Base-by-base conservation (phyloP, 1,140 invertebrate species). In the Xylocopa sonorina region DNA sequence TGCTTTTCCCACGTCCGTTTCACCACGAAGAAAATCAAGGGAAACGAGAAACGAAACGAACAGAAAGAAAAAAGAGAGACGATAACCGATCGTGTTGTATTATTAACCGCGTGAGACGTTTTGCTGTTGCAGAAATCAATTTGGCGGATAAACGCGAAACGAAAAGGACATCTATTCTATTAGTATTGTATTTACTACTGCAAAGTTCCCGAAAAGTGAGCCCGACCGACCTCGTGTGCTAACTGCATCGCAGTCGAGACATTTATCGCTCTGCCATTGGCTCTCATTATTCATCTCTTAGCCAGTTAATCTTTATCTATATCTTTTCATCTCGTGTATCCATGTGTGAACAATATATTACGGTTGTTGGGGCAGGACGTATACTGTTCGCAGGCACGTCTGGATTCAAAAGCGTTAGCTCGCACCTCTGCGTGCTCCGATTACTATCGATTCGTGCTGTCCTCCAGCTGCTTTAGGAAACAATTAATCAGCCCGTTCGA, bases 281-380 rank as follows among this genome's bases (percentile, higher is more conserved):
- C 91, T 93, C 91, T 93, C 91, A 93, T 93, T 93, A 92, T 93
- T 92, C 82, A 92, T 92, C 90, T 92, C 89, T 91, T 87, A 91
- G 89, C 86, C 87, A 69, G 77, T 77, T 80, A 46, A 51, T 43
- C 18, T 14, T 50, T 51, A 24, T 51, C 24, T 51, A 2, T 51
- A 7, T 51, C 21, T 46, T 32, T 5, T 53, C n/a, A 24, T 24
- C 24, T 3, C 10, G 38, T 62, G n/a, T 27, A 10, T 21, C 41
- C 46, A 29, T 63, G 41, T 68, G 50, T 57, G 32, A 71, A 27
- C 18, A 50, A 41, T 14, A 27, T 12, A 67, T 57, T 55, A 71
- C 51, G 66, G 46, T 60, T 60, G 34, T 69, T 69, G 67, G 82
- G 75, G 69, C 67, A 76, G 55, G 63, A 58, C 43, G 51, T 55